Conservation (phyloP, 1,140 invertebrate species). For the Drosophila sturtevanti region DNA sequence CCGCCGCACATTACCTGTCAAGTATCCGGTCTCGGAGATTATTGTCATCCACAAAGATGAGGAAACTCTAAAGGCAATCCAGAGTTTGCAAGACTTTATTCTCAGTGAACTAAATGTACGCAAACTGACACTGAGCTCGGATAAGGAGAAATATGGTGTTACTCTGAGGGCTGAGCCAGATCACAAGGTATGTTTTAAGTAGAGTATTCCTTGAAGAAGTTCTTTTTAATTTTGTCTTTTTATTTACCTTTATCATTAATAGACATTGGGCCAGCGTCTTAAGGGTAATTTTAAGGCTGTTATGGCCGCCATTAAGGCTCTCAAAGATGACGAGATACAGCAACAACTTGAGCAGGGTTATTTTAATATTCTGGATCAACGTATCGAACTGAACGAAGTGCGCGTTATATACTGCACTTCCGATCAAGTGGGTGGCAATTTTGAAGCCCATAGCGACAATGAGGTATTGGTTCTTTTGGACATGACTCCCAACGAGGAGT, state of each 20-base stretch:
- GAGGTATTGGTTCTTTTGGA: conserved; percentile 92
- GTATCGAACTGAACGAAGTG: conserved; percentile 91
- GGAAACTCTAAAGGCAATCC: conserved; percentile 91
- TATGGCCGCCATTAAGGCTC: conserved; percentile 90
- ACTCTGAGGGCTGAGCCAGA: conserved; percentile 97
- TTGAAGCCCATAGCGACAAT: conserved; percentile 95
- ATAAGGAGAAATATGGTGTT: conserved; percentile 97
- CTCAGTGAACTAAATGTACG: conserved; percentile 97
- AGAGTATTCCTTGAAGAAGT: background rate
- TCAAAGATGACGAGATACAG: conserved; percentile 92
- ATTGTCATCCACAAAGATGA: conserved; percentile 96
- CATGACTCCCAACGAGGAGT: conserved; percentile 91
- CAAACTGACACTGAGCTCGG: conserved; percentile 92
- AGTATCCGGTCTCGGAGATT: conserved; percentile 98
- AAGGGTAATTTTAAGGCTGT: conserved; percentile 96
- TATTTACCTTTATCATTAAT: background rate
- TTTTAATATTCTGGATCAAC: conserved; percentile 89
- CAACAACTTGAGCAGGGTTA: conserved; percentile 89
- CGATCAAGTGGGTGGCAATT: conserved; percentile 85
- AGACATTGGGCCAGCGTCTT: conserved; percentile 91
- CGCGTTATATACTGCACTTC: conserved; percentile 92
- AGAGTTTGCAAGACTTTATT: conserved; percentile 93
- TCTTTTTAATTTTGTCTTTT: background rate
- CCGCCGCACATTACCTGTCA: conserved; percentile 95
- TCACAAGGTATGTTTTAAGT: conserved; percentile 84